phyloP scores from a whole-genome alignment of 2,797 vertebrate genomes.

The Acomys russatus region DNA sequence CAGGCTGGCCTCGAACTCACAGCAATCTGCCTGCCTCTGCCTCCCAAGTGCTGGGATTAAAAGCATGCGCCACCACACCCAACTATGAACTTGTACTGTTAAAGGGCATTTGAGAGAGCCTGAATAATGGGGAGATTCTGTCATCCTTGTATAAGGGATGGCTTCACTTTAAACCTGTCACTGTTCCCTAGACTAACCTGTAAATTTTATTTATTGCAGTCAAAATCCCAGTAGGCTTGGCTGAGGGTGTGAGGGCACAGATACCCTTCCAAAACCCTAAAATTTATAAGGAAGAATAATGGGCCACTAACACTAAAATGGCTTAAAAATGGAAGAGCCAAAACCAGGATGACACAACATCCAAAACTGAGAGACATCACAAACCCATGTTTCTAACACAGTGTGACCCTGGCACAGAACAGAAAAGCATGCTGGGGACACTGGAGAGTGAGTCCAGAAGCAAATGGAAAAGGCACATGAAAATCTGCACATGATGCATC shows the following conservation, averaged over 20 bases:
- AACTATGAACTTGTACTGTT: neutral
- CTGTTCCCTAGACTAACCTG: neutral
- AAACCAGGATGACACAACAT: neutral
- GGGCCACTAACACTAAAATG: neutral
- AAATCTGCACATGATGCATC: neutral
- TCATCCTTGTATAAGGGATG: neutral
- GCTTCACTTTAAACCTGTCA: neutral
- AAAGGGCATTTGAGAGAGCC: neutral
- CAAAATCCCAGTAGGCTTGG: slow-evolving; percentile 13
- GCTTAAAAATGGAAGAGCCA: neutral
- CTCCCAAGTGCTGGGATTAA: too few species aligned
- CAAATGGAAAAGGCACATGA: neutral
- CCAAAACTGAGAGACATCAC: neutral
- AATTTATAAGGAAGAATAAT: neutral
- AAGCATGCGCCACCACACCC: too few species aligned
- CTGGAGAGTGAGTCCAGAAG: neutral
- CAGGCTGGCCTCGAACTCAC: too few species aligned
- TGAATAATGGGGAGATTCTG: neutral
- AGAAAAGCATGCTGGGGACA: neutral
- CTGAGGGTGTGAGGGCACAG: too few species aligned
- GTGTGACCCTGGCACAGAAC: neutral
- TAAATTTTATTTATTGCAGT: slow-evolving; percentile 17
- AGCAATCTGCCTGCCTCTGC: too few species aligned
- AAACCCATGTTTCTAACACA: neutral
- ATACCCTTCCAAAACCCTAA: neutral